Conservation (phyloP, 2,888 invertebrate species). For the Acanthosoma haemorrhoidale region DNA sequence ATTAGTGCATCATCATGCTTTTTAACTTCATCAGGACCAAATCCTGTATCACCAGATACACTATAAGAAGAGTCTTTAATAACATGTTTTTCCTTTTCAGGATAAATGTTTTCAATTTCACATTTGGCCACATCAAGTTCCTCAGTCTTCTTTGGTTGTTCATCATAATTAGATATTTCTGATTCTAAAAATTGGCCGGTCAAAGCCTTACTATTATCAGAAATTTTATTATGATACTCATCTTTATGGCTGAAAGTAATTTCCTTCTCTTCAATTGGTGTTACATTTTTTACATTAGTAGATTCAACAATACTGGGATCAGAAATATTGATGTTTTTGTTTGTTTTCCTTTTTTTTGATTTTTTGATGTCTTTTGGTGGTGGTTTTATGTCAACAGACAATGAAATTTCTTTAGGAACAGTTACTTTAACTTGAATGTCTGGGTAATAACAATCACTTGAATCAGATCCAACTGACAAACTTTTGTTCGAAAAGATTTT, state of each 20-base stretch:
- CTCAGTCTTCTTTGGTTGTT: background rate
- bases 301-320: background rate
- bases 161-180: background rate
- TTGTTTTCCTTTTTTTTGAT: background rate
- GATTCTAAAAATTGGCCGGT: conserved; percentile 7
- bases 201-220: background rate
- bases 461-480: conserved; percentile 14
- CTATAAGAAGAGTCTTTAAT: background rate
- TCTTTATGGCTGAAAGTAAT: background rate
- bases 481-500: background rate
- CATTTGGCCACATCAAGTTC: too few relatives aligned
- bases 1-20: background rate
- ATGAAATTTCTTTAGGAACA: conserved; percentile 29
- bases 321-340: background rate
- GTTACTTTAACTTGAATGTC: conserved; percentile 24
- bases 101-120: background rate
- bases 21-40: background rate
- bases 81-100: background rate
- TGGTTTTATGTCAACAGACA: conserved; percentile 15
- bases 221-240: background rate
- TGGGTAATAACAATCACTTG: conserved; percentile 20
- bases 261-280: background rate
- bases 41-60: background rate
- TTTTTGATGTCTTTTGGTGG: background rate
- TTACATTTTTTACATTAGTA: background rate